Percentiles rank a stretch among this genome's conserved stretches.
phyloP scores from a whole-genome alignment of 2,888 invertebrate species.

The Phengaris arion region DNA sequence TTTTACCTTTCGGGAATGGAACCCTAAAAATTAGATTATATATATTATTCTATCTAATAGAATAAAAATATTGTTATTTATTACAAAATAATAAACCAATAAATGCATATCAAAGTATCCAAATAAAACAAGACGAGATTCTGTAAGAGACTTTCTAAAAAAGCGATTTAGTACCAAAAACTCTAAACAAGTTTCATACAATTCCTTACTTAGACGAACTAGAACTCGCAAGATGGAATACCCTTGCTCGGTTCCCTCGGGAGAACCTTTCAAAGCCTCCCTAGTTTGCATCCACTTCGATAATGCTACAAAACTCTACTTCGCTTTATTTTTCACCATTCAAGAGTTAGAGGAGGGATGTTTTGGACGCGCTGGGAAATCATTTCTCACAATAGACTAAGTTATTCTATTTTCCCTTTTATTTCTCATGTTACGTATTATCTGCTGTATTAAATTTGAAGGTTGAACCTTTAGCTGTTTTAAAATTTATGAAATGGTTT shows the following conservation, averaged over 20 bases:
- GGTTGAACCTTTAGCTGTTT: too few relatives aligned
- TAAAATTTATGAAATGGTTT: too few relatives aligned
- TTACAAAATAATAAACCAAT: too few relatives aligned
- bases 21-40: too few relatives aligned
- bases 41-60: too few relatives aligned
- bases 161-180: slow-evolving; percentile 1
- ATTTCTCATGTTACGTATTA: slow-evolving; percentile 26
- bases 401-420: slow-evolving; percentile 29
- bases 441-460: slow-evolving; percentile 1
- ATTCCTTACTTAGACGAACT: slow-evolving; percentile 35
- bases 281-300: slow-evolving; percentile 51
- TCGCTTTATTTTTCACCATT: slow-evolving; percentile 50
- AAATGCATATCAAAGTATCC: too few relatives aligned
- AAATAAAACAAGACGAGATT: too few relatives aligned
- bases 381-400: slow-evolving; percentile 42
- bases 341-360: slow-evolving; percentile 36
- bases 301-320: slow-evolving; percentile 50
- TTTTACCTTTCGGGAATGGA: too few relatives aligned
- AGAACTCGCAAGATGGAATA: slow-evolving; percentile 47
- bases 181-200: slow-evolving; percentile 13
- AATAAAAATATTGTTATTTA: too few relatives aligned
- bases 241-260: slow-evolving; percentile 45
- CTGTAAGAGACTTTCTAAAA: not conserved
- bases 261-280: slow-evolving; percentile 52
- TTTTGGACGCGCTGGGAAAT: slow-evolving; percentile 39